phyloP scores from a whole-genome alignment of 2,797 vertebrate genomes.

The Lithobates pipiens region DNA sequence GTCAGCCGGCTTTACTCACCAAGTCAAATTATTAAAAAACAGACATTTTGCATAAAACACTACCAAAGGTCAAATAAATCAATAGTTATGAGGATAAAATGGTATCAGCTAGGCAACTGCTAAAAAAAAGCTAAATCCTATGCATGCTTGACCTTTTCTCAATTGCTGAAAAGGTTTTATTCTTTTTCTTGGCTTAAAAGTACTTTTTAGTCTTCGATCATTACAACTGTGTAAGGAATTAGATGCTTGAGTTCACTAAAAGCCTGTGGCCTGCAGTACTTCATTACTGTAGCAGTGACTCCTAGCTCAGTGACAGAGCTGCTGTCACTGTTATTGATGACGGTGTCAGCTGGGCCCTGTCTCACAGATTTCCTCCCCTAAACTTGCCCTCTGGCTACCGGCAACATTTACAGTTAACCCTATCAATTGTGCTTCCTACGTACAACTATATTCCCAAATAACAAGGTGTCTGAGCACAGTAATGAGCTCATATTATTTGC shows the following conservation, averaged over 20 bases:
- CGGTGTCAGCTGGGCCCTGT: conserved; percentile 1
- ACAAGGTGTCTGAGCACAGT: not conserved
- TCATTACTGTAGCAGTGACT: conserved; percentile 58
- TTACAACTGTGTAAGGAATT: conserved; percentile 53
- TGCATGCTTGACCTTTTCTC: conserved; percentile 26
- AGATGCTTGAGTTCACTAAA: conserved; percentile 60
- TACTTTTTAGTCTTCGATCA: not conserved
- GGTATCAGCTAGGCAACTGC: not conserved
- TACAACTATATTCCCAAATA: conserved; percentile 16
- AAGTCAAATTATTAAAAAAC: not conserved
- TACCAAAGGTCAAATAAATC: conserved; percentile 3
- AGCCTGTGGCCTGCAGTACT: conserved; percentile 59
- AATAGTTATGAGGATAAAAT: not conserved
- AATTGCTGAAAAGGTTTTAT: conserved; percentile 2
- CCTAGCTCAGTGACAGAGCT: conserved; percentile 39
- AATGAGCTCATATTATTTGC: not conserved
- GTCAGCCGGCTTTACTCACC: not conserved
- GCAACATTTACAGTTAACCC: conserved; percentile 42
- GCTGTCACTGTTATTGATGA: conserved; percentile 68
- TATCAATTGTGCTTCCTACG: not conserved
- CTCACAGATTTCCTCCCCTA: conserved; percentile 47
- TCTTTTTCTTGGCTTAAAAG: conserved; percentile 30
- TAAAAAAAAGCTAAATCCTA: conserved; percentile 20
- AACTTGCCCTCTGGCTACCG: conserved; percentile 53
- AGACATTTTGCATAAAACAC: not conserved